Base-by-base conservation (phyloP, 2,888 invertebrate species). In the Bedellia somnulentella region DNA sequence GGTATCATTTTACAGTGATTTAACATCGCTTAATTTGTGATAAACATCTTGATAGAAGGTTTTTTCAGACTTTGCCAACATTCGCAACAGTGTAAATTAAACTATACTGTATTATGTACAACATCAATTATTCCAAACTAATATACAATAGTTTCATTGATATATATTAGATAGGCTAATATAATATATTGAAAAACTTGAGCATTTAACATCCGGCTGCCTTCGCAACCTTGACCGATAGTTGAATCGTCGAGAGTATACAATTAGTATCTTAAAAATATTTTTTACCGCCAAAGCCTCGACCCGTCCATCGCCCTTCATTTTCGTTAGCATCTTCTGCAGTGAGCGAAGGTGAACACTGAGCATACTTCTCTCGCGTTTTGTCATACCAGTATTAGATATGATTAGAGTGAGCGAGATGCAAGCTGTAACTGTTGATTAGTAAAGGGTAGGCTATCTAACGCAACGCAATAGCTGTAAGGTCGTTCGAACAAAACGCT, bases 401-500 rank as follows among this genome's bases (percentile, higher is more conserved):
- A 40, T 38, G 36, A 49, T 53, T 46, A 44, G 62, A 47, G 49
- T 36, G 60, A 73, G 56, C 52, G 51, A 54, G 71, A 71, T 52
- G n/a, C n/a, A n/a, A 47, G 49, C 47, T 47, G 51, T 55, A 57
- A 55, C 58, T 57, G 62, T 60, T 59, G 22, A 60, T 58, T 61
- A 60, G 54, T 50, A 52, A 31, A 31, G 27, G 60, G 52, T 55
- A 46, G 47, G 49, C 10, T 13, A 13, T 10, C 10, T 23, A 11
- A 55, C 58, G 63, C 60, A 61, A 52, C 62, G 60, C 57, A 56
- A 52, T 52, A 50, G 51, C 52, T 49, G 15, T 71, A 63, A 73
- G 73, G 73, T 71, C 73, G 56, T 53, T 60, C 56, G 59, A 60
- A 68, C 70, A 68, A 70, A 71, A 67, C 70, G 59, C 59, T 17